These are phyloP conservation scores for Acronicta psi DNA, from an alignment of 2,888 invertebrate species.

Conservation along the genomic window DNA sequence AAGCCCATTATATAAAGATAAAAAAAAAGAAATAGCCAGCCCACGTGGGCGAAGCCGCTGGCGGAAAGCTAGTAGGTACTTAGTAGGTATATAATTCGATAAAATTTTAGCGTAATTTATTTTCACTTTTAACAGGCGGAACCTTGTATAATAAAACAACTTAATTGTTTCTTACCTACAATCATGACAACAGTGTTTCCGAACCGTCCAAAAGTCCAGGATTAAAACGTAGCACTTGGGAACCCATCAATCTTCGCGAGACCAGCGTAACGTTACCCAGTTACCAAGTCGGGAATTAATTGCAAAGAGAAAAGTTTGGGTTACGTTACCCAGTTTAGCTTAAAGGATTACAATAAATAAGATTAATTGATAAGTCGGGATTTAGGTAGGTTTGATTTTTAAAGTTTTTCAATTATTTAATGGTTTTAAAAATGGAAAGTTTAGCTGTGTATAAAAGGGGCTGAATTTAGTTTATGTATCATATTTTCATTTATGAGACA, in stretches of 20 bases:
- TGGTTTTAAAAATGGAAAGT: not conserved
- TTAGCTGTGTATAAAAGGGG: no score
- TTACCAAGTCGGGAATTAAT: slow-evolving; percentile 50
- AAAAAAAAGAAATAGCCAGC: no score
- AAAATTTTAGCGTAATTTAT: no score
- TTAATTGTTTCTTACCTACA: slow-evolving; percentile 9
- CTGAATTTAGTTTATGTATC: no score
- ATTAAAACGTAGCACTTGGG: slow-evolving; percentile 37
- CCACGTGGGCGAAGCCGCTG: no score
- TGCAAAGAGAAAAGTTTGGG: slow-evolving; percentile 38
- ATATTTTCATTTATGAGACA: no score
- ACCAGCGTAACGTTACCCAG: slow-evolving; percentile 27
- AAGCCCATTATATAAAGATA: no score
- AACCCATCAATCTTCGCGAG: slow-evolving; percentile 43
- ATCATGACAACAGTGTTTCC: slow-evolving; percentile 3
- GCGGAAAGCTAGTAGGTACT: no score
- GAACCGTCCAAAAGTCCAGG: not conserved
- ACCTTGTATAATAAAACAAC: no score
- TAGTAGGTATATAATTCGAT: no score
- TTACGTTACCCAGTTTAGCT: slow-evolving; percentile 34
- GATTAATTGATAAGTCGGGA: slow-evolving; percentile 36
- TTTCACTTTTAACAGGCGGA: no score
- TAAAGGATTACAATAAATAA: slow-evolving; percentile 39
- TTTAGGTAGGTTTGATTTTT: slow-evolving; percentile 9
- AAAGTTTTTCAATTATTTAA: not conserved